Evolutionary conservation across 1,140 invertebrate species (phyloP).

Genomic region (Spodoptera litura): DNA sequence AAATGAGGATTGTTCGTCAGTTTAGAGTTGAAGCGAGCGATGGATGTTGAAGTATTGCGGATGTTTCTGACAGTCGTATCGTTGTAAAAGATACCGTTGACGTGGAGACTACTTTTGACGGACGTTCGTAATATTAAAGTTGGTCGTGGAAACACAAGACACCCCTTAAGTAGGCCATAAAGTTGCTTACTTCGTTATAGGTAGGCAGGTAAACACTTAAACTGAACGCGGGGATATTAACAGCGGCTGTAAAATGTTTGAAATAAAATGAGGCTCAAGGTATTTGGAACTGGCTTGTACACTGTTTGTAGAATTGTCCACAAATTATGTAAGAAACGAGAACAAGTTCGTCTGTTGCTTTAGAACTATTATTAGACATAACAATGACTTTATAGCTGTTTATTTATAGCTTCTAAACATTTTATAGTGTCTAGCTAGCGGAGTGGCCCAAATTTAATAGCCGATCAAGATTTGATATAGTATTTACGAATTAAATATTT

Average conservation of each 20-base stretch:
- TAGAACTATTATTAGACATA: too few species aligned
- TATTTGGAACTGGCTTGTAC: too few species aligned
- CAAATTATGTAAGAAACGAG: too few species aligned
- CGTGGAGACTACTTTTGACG: conserved; percentile 43
- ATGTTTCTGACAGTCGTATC: not conserved
- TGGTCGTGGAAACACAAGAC: conserved; percentile 40
- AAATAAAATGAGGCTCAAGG: not conserved
- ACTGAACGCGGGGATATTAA: not conserved
- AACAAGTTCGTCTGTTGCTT: too few species aligned
- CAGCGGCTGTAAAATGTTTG: not conserved
- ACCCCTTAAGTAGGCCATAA: conserved; percentile 40
- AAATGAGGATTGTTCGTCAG: too few species aligned
- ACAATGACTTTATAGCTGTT: too few species aligned
- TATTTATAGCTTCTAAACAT: too few species aligned
- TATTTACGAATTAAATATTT: too few species aligned
- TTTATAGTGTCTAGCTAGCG: too few species aligned
- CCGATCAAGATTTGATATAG: too few species aligned
- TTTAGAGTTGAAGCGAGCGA: not conserved
- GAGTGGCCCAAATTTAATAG: too few species aligned
- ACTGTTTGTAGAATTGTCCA: too few species aligned
- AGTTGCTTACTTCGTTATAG: conserved; percentile 28
- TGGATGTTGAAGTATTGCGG: not conserved
- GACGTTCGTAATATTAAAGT: conserved; percentile 53
- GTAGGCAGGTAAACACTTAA: conserved; percentile 20
- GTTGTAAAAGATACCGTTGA: conserved; percentile 2